Conservation (phyloP, 1,140 invertebrate species). For the Zeugodacus cucurbitae region DNA sequence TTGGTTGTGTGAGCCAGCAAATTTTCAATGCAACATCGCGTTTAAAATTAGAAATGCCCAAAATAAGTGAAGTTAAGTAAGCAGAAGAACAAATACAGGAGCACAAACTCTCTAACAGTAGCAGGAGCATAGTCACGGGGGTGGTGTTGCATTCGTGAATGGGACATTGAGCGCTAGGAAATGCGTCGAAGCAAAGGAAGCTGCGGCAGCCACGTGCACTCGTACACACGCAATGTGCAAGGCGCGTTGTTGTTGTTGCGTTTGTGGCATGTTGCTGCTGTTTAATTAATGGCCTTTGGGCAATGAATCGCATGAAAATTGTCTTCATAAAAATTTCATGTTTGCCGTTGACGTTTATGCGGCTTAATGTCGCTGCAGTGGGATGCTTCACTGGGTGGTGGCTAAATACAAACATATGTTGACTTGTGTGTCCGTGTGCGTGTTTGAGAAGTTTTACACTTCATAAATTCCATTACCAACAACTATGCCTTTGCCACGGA, state of each 20-base stretch:
- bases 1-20: background rate
- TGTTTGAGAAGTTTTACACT: background rate
- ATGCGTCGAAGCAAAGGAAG: background rate
- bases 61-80: slow-evolving; percentile 14
- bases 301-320: background rate
- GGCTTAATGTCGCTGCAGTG: slow-evolving; percentile 14
- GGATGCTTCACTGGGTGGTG: background rate
- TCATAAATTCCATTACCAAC: slow-evolving; percentile 1
- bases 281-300: slow-evolving; percentile 20
- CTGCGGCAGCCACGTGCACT: background rate
- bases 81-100: background rate
- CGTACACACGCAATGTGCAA: background rate
- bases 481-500: background rate
- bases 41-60: slow-evolving; percentile 23
- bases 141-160: background rate
- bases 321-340: slow-evolving; percentile 18
- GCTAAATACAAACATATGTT: too few relatives aligned
- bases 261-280: background rate
- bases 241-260: background rate
- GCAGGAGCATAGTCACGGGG: background rate
- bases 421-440: background rate
- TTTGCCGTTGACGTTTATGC: slow-evolving; percentile 16
- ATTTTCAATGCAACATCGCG: background rate
- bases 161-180: background rate
- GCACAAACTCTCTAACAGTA: background rate